Evolutionary conservation across 2,888 invertebrate species (phyloP).

Genomic region (Arge pagana): DNA sequence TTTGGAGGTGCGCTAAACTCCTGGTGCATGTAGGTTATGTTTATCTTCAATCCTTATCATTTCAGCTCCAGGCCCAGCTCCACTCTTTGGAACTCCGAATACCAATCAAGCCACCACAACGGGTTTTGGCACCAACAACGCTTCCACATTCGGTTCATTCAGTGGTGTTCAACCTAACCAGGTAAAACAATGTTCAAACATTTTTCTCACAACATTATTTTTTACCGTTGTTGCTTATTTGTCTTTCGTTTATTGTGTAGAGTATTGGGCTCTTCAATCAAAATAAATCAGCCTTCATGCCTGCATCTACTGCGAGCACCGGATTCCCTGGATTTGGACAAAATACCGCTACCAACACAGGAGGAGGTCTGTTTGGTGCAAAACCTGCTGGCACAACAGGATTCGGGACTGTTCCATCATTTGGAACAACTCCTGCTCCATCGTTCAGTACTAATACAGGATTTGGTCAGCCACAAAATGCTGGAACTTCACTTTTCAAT

Average conservation of each 20-base stretch:
- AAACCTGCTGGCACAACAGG: constrained; percentile 57
- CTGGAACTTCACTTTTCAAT: constrained; percentile 56
- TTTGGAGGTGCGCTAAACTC: constrained; percentile 54
- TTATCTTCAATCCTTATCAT: constrained; percentile 23
- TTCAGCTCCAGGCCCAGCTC: constrained; percentile 49
- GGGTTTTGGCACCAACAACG: constrained; percentile 51
- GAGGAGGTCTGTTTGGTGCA: constrained; percentile 56
- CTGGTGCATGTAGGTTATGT: constrained; percentile 12
- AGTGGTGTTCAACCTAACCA: constrained; percentile 53
- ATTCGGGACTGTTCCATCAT: constrained; percentile 53
- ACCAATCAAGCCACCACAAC: constrained; percentile 50
- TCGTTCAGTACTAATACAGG: constrained; percentile 41
- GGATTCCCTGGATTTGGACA: constrained; percentile 59
- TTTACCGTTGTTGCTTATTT: constrained; percentile 10
- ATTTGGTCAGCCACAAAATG: constrained; percentile 49
- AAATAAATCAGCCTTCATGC: constrained; percentile 55
- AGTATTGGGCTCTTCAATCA: constrained; percentile 58
- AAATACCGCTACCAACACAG: constrained; percentile 37
- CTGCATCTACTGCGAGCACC: constrained; percentile 51
- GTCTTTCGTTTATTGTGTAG: constrained; percentile 32
- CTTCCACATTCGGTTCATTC: constrained; percentile 54
- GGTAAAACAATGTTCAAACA: constrained; percentile 35
- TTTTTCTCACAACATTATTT: too few relatives aligned
- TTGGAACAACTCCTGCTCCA: constrained; percentile 43
- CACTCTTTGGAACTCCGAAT: constrained; percentile 51